These are phyloP conservation scores for Toxotes lorentzi DNA, from an alignment of 2,797 vertebrate species.

Conservation along the genomic window DNA sequence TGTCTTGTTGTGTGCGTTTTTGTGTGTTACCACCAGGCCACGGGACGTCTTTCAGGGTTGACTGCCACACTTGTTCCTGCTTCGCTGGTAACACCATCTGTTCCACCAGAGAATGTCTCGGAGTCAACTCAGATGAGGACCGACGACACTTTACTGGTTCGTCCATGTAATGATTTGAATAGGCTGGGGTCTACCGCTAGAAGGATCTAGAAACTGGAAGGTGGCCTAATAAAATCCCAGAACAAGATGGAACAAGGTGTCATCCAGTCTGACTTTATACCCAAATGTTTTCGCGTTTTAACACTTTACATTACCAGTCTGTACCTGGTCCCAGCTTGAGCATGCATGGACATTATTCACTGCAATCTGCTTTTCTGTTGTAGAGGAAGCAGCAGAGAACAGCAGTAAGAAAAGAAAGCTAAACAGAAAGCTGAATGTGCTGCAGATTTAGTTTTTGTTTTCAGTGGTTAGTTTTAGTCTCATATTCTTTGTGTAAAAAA, in stretches of 20 bases:
- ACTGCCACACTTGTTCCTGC: slow-evolving; percentile 94
- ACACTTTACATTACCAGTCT: neutral
- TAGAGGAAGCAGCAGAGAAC: too few relatives aligned
- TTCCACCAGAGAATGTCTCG: slow-evolving; percentile 89
- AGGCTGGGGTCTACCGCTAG: neutral
- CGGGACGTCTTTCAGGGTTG: slow-evolving; percentile 89
- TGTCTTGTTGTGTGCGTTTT: slow-evolving; percentile 2
- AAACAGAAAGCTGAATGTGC: too few relatives aligned
- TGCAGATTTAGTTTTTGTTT: too few relatives aligned
- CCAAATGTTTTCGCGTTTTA: too few relatives aligned
- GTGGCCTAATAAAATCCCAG: neutral
- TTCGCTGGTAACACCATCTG: slow-evolving; percentile 92
- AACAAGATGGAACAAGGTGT: neutral
- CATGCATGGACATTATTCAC: neutral
- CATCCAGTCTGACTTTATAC: neutral
- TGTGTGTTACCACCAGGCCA: slow-evolving; percentile 84
- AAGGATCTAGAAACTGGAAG: too few relatives aligned
- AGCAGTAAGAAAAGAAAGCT: neutral
- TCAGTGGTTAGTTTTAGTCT: too few relatives aligned
- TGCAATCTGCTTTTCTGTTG: too few relatives aligned
- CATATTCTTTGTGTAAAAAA: too few relatives aligned
- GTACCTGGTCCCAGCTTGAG: neutral
- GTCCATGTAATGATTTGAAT: neutral
- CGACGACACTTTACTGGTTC: slow-evolving; percentile 84
- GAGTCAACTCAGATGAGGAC: slow-evolving; percentile 86